phyloP scores from a whole-genome alignment of 2,113 vertebrate genomes.

The Erinaceus europaeus region DNA sequence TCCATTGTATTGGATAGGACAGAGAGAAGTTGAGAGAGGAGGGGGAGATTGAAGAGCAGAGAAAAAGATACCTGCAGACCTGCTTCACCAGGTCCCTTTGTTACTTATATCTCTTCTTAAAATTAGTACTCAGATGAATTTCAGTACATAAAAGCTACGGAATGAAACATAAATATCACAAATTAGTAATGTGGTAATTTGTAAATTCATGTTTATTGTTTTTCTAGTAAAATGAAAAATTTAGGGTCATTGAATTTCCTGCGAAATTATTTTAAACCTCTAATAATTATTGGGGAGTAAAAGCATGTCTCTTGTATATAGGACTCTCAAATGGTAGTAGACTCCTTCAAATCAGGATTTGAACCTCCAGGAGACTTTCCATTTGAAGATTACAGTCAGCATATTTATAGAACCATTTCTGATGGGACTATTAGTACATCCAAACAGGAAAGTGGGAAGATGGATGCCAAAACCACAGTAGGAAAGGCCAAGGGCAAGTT shows the following conservation, averaged over 20 bases:
- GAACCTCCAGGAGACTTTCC: constrained; percentile 95
- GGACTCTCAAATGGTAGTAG: constrained; percentile 95
- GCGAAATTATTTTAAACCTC: constrained; percentile 45
- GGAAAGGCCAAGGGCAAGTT: constrained; percentile 96
- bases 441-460: constrained; percentile 88
- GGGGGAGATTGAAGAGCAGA: too few relatives aligned
- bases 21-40: too few relatives aligned
- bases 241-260: constrained; percentile 5
- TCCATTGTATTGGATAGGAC: too few relatives aligned
- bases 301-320: constrained; percentile 73
- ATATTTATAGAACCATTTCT: constrained; percentile 95
- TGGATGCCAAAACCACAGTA: constrained; percentile 91
- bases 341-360: constrained; percentile 98
- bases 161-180: constrained; percentile 21
- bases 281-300: constrained; percentile 32
- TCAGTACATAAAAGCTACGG: background rate
- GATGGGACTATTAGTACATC: constrained; percentile 95
- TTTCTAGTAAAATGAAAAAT: constrained; percentile 50
- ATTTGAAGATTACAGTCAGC: constrained; percentile 98
- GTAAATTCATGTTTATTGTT: constrained; percentile 1
- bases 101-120: background rate
- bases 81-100: too few relatives aligned
- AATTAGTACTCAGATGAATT: constrained; percentile 1
- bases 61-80: too few relatives aligned
- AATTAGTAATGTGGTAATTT: constrained; percentile 8